A percentile compares a stretch with the other conserved stretches of the same genome.
phyloP scores from a whole-genome alignment of 2,113 vertebrate genomes.

The Tichodroma muraria region DNA sequence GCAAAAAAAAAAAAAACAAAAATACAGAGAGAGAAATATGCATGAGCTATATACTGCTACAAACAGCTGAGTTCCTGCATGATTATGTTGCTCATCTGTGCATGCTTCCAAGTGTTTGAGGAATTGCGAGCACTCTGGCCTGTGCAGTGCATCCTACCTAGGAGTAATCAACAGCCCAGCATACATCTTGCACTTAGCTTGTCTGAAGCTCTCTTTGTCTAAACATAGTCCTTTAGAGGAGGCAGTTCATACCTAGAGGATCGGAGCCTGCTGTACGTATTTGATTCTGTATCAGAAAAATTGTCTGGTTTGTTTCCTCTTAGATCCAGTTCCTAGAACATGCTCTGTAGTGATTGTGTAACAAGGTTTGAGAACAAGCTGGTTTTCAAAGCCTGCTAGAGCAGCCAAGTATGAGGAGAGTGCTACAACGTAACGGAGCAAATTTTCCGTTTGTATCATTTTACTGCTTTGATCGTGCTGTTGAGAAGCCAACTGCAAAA shows the following conservation, averaged over 20 bases:
- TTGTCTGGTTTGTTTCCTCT: not conserved
- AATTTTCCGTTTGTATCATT: not conserved
- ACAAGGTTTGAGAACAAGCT: not conserved
- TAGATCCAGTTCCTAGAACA: not conserved
- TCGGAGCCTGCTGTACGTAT: not conserved
- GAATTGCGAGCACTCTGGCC: not conserved
- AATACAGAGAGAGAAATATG: not conserved
- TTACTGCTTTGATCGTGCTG: not conserved
- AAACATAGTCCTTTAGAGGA: not conserved
- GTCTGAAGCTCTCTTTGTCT: not conserved
- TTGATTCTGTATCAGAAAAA: not conserved
- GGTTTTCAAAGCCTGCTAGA: not conserved
- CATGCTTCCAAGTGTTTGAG: not conserved
- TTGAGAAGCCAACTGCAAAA: not conserved
- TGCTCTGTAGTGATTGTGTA: not conserved
- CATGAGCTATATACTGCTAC: not conserved
- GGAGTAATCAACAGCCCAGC: not conserved
- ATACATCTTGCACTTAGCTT: not conserved
- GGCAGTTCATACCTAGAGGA: not conserved
- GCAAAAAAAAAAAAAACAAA: not conserved
- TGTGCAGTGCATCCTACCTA: not conserved
- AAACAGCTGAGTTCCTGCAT: not conserved
- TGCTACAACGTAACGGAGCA: not conserved
- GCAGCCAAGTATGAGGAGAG: not conserved
- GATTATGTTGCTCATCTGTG: not conserved